A percentile compares a stretch with the other conserved stretches of the same genome.
Conservation (phyloP, 2,113 vertebrate species). For the Indicator maculatus region DNA sequence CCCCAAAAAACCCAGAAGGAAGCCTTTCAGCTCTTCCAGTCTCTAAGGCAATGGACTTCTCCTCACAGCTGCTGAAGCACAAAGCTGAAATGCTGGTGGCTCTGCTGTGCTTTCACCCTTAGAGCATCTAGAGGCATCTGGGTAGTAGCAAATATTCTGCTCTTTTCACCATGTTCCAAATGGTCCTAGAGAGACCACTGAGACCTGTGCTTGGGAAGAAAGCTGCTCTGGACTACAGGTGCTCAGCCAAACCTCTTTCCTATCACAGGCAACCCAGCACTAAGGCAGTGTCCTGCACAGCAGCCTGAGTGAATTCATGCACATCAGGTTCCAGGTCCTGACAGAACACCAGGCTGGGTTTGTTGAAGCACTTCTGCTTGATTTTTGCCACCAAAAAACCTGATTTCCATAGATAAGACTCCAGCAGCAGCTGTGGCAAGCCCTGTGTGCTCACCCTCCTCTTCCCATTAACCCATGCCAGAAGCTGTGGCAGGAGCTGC, state of each 20-base stretch:
- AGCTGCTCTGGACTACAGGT: background rate
- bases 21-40: background rate
- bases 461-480: constrained; percentile 51
- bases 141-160: background rate
- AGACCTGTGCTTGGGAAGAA: background rate
- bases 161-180: background rate
- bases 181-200: background rate
- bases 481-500: constrained; percentile 2
- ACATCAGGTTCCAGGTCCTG: background rate
- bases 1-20: background rate
- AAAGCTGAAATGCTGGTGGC: background rate
- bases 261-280: background rate
- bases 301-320: background rate
- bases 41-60: background rate
- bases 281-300: background rate
- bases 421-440: constrained; percentile 29
- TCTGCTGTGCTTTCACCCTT: background rate
- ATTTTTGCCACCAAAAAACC: background rate
- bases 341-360: background rate
- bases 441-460: background rate
- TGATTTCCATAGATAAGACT: background rate
- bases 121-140: background rate
- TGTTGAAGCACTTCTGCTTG: background rate
- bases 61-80: background rate
- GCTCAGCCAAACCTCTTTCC: background rate